A percentile compares a stretch with the other conserved stretches of the same genome.
Evolutionary conservation across 2,113 vertebrate genomes (phyloP).

Genomic region (Urocitellus parryii): DNA sequence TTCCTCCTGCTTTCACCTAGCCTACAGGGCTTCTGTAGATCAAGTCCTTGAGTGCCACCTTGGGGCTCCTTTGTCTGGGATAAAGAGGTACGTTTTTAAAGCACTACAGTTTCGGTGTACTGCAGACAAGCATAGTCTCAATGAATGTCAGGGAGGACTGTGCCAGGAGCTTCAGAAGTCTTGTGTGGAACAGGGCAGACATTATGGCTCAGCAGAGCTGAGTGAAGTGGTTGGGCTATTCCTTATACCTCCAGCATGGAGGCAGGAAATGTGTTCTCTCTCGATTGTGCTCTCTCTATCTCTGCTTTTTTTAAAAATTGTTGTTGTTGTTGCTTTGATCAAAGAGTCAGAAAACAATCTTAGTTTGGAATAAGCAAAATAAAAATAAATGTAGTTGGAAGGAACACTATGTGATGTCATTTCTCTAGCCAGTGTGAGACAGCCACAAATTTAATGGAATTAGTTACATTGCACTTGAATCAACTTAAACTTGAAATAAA

Average conservation of each 20-base stretch:
- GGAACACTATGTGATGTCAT: background rate
- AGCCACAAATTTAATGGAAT: background rate
- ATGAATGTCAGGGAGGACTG: background rate
- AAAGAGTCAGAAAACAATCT: background rate
- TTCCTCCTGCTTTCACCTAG: background rate
- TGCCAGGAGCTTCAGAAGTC: background rate
- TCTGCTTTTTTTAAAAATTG: no score
- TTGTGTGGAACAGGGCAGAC: background rate
- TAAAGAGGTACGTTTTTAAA: background rate
- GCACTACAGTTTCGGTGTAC: background rate
- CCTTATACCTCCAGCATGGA: accelerated
- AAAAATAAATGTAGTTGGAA: constrained; percentile 22
- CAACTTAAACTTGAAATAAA: constrained; percentile 32
- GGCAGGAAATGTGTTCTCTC: background rate
- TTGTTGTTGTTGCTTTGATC: background rate
- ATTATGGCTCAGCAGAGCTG: background rate
- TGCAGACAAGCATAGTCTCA: background rate
- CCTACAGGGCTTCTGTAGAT: background rate
- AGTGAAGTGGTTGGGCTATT: accelerated
- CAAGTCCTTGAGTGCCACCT: background rate
- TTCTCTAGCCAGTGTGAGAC: background rate
- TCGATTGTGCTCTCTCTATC: no score
- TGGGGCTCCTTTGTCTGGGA: background rate
- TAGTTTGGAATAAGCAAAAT: background rate
- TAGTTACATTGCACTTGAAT: background rate